Base-by-base conservation (phyloP, 2,113 vertebrate species). In the Brachionichthys hirsutus region DNA sequence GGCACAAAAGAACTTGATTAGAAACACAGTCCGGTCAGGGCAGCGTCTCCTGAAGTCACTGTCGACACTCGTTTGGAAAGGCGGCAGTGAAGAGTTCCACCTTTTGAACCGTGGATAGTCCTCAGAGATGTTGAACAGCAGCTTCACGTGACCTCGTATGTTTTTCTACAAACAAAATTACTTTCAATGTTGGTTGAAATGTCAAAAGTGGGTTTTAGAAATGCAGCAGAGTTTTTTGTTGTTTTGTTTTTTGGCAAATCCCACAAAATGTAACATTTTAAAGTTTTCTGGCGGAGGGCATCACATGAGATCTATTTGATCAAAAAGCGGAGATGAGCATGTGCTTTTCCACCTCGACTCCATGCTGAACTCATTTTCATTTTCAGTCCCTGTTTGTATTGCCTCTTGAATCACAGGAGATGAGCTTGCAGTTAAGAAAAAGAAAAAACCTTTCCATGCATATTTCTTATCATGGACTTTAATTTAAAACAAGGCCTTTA, bases 21-120 rank as follows among this genome's bases (percentile, higher is more conserved):
- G 71, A 75, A 73, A 82, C 67, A 73, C 65, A 47, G 57, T 85
- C 82, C 38, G 69, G 78, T 77, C 67, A 52, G 71, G 75, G 82
- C 20, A 38, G 66, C 62, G 69, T 80, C 80, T 81, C 79, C 81
- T 79, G 81, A 85, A 85, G 82, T 73, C 49, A 58, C 84, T 82
- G 85, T 87, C 80, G 77, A 46, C 3, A 56, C 73, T 65, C 72
- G 72, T 88, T 86, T 77, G 58, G 75, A 73, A 78, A 78, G 78
- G 80, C 77, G 62, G 62, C 69, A 50, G 61, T 68, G 76, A 87
- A 69, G 80, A 82, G 71, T 82, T 75, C 77, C 69, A 74, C 61
- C 52, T 60, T 61, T 67, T 67, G 67, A 58, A 65, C 78, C 56
- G 55, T 1, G 13, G 35, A 52, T n/a, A 19, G 19, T 58, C 49